Evolutionary conservation across 2,797 vertebrate genomes (phyloP).

Genomic region (Catamblyrhynchus diadema): DNA sequence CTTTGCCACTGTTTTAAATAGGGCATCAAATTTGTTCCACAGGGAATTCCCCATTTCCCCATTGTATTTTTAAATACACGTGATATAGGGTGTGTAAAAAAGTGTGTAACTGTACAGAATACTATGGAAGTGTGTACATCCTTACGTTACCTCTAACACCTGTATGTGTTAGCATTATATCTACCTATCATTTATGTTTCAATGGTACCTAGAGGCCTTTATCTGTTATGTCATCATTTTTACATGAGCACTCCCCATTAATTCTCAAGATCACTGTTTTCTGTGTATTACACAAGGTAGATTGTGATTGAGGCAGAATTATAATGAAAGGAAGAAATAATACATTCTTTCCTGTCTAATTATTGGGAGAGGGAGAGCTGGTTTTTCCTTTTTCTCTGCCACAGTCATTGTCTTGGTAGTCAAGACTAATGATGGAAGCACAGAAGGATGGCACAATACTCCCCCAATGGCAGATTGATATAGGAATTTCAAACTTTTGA

Average conservation of each 20-base stretch:
- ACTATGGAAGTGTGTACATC: not conserved
- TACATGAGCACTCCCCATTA: not conserved
- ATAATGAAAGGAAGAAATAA: not conserved
- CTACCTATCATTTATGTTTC: not conserved
- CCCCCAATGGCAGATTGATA: not conserved
- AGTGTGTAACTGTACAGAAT: not conserved
- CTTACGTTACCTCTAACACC: not conserved
- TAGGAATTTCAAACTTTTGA: not conserved
- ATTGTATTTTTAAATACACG: not conserved
- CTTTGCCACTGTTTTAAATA: not conserved
- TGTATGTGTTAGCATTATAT: not conserved
- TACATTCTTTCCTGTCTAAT: not conserved
- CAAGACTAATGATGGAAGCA: not conserved
- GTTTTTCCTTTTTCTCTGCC: not conserved
- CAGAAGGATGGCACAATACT: not conserved
- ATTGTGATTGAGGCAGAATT: not conserved
- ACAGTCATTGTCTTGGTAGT: not conserved
- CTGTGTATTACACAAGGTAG: not conserved
- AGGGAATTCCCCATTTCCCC: not conserved
- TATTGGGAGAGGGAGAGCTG: not conserved
- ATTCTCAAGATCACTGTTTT: not conserved
- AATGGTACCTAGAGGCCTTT: not conserved
- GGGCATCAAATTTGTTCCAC: not conserved
- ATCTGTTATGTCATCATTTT: not conserved
- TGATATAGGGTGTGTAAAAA: not conserved